phyloP scores from a whole-genome alignment of 2,888 invertebrate species.

The Druceiella hillmani region DNA sequence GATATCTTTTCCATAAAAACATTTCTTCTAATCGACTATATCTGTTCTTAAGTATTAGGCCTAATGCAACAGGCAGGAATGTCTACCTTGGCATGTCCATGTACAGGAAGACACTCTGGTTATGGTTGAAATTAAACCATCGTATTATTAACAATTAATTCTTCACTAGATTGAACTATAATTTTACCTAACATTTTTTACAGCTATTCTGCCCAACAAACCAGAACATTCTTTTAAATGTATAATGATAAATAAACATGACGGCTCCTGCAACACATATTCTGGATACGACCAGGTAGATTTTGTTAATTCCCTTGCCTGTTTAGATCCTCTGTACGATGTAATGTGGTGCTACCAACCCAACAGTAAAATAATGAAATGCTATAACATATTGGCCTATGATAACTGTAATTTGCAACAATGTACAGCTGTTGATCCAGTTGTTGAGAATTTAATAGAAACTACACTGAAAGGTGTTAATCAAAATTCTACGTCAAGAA shows the following conservation, averaged over 20 bases:
- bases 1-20: too few species aligned
- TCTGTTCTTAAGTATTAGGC: too few species aligned
- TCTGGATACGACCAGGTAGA: conserved; percentile 78
- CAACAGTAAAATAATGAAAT: conserved; percentile 56
- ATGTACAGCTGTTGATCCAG: conserved; percentile 37
- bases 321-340: conserved; percentile 88
- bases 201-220: conserved; percentile 78
- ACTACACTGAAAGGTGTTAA: too few species aligned
- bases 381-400: conserved; percentile 79
- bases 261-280: conserved; percentile 85
- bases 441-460: conserved; percentile 22
- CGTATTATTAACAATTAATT: background rate
- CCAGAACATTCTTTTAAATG: conserved; percentile 79
- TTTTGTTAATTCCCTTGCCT: conserved; percentile 72
- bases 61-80: too few species aligned
- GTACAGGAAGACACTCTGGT: background rate
- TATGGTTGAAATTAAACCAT: background rate
- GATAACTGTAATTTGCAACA: conserved; percentile 53
- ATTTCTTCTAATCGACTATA: too few species aligned
- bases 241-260: conserved; percentile 82
- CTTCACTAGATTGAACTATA: conserved; percentile 12
- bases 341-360: conserved; percentile 89
- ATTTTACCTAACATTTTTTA: conserved; percentile 24
- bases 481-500: conserved; percentile 26
- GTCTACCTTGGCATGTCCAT: too few species aligned